Conservation (phyloP, 1,140 invertebrate genomes). For the Halyomorpha halys region DNA sequence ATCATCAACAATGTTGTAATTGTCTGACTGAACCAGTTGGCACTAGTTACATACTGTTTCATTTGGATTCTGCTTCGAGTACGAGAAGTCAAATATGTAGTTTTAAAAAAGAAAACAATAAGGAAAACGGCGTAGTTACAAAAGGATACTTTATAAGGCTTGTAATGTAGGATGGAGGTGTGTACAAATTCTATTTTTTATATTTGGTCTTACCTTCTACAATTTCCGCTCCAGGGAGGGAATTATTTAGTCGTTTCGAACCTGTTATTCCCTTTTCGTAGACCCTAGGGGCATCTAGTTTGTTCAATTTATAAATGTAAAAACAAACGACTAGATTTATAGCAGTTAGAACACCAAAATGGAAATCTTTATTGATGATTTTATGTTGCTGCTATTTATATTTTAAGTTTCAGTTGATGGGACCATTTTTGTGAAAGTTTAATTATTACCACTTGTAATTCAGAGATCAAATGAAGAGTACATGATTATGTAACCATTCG, state of each 20-base stretch:
- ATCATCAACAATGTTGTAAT: too few relatives aligned
- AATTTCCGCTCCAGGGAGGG: neutral
- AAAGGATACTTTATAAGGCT: neutral
- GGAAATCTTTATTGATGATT: neutral
- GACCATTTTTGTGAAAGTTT: neutral
- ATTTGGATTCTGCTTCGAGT: too few relatives aligned
- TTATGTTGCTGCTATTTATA: neutral
- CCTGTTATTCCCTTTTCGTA: neutral
- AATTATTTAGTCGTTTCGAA: neutral
- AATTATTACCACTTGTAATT: neutral
- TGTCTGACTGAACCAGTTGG: too few relatives aligned
- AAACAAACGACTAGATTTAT: neutral
- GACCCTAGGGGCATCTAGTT: neutral
- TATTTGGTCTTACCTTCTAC: neutral
- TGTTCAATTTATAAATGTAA: neutral
- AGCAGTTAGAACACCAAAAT: neutral
- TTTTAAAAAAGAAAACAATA: too few relatives aligned
- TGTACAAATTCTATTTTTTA: slow-evolving; percentile 12
- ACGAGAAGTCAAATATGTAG: too few relatives aligned
- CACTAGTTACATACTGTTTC: too few relatives aligned
- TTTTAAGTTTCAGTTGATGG: slow-evolving; percentile 9
- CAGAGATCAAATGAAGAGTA: neutral
- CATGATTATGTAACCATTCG: too few relatives aligned
- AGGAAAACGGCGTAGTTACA: too few relatives aligned
- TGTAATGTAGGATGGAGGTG: neutral